Conservation (phyloP, 2,888 invertebrate species). For the Sympetrum striolatum region DNA sequence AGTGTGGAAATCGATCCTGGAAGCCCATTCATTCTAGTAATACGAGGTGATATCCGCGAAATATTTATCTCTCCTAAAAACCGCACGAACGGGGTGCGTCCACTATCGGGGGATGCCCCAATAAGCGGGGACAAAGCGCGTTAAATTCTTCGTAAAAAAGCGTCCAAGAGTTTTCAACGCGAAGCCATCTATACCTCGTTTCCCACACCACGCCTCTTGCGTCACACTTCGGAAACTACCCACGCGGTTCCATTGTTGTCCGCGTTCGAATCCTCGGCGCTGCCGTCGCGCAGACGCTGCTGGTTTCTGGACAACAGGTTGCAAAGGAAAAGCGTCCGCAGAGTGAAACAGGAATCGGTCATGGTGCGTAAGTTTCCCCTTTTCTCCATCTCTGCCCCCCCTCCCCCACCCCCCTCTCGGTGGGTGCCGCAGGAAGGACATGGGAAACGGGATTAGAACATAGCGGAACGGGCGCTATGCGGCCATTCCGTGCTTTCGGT, state of each 20-base stretch:
- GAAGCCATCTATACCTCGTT: background rate
- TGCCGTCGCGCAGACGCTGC: background rate
- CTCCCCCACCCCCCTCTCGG: background rate
- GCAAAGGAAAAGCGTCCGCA: constrained; percentile 23
- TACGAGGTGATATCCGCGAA: too few relatives aligned
- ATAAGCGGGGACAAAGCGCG: background rate
- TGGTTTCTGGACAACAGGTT: constrained; percentile 21
- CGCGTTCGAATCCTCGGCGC: background rate
- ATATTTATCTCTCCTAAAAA: background rate
- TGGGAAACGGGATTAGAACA: constrained; percentile 26
- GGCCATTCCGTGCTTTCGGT: background rate
- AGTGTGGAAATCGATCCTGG: too few relatives aligned
- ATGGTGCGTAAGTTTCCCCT: constrained; percentile 23
- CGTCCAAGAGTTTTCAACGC: background rate
- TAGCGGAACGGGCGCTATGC: constrained; percentile 5
- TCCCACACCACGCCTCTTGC: background rate
- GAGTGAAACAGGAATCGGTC: constrained; percentile 29
- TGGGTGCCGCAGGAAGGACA: background rate
- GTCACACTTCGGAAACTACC: background rate
- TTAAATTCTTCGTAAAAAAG: background rate
- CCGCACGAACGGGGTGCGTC: background rate
- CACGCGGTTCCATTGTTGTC: constrained; percentile 7
- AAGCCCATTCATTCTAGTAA: too few relatives aligned
- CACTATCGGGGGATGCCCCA: background rate
- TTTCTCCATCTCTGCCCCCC: background rate